Conservation (phyloP, 2,888 invertebrate species). For the Galerucella nymphaeae region DNA sequence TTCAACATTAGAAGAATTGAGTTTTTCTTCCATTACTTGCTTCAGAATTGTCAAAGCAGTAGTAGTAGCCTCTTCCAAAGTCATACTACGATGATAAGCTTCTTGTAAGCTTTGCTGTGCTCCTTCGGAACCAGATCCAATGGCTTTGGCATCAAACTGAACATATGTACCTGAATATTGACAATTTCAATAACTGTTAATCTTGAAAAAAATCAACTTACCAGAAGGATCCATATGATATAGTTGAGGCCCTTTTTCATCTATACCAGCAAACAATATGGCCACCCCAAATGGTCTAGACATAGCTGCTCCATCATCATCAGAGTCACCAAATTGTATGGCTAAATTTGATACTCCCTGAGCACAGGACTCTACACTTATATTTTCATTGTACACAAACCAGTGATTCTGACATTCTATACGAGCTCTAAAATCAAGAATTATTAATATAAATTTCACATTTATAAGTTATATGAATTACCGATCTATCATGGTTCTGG, state of each 20-base stretch:
- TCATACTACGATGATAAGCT: conserved; percentile 86
- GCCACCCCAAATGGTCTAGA: conserved; percentile 99
- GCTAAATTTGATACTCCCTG: conserved; percentile 98
- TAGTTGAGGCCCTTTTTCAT: conserved; percentile 92
- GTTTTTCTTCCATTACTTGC: conserved; percentile 99
- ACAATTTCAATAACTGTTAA: conserved; percentile 66
- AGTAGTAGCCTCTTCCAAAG: conserved; percentile 91
- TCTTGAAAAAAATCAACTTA: conserved; percentile 33
- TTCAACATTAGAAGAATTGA: conserved; percentile 97
- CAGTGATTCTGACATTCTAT: conserved; percentile 98
- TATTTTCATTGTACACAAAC: conserved; percentile 96
- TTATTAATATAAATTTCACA: conserved; percentile 59
- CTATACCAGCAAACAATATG: conserved; percentile 95
- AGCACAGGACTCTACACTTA: conserved; percentile 97
- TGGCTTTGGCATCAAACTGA: conserved; percentile 98
- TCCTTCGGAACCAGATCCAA: conserved; percentile 98
- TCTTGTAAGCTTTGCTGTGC: conserved; percentile 93
- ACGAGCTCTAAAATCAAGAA: conserved; percentile 75
- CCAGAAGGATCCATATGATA: conserved; percentile 99
- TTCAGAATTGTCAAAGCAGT: conserved; percentile 93
- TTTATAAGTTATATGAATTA: conserved; percentile 36
- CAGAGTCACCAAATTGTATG: conserved; percentile 99
- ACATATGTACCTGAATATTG: conserved; percentile 98
- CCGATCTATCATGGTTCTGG: conserved; percentile 71
- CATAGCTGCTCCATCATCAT: conserved; percentile 94